A percentile compares a stretch with the other conserved stretches of the same genome.
Conservation (phyloP, 2,113 vertebrate species). For the Microcebus ravelobensis region DNA sequence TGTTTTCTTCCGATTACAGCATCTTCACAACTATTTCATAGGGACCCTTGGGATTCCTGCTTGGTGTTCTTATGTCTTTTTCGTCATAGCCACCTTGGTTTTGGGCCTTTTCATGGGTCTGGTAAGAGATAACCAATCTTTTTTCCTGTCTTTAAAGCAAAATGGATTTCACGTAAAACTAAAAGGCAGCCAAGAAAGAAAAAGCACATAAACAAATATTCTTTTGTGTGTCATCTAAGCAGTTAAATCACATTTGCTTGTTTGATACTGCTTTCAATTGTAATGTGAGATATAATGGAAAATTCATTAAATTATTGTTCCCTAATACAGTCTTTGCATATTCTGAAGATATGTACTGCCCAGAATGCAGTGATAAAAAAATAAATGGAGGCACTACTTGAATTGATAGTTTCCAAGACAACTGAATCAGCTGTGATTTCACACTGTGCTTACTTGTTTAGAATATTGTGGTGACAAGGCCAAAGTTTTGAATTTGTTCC, state of each 20-base stretch:
- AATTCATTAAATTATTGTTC: slow-evolving; percentile 13
- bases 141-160: neutral
- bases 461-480: neutral
- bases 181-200: slow-evolving; percentile 36
- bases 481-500: neutral
- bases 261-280: slow-evolving; percentile 11
- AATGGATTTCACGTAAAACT: slow-evolving; percentile 18
- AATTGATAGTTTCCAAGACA: slow-evolving; percentile 38
- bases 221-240: neutral
- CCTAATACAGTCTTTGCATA: neutral
- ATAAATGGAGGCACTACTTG: neutral
- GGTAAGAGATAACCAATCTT: slow-evolving; percentile 84
- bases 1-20: slow-evolving; percentile 81
- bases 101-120: slow-evolving; percentile 90
- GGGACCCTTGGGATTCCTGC: slow-evolving; percentile 88
- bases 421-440: neutral
- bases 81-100: slow-evolving; percentile 88
- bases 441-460: neutral
- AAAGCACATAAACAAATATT: neutral
- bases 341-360: neutral
- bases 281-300: neutral
- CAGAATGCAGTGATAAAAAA: neutral
- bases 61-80: slow-evolving; percentile 90
- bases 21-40: slow-evolving; percentile 92
- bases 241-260: neutral